Conservation (phyloP, 37 sponge, comb jelly and placozoan genomes). For the Agelas oroides region DNA sequence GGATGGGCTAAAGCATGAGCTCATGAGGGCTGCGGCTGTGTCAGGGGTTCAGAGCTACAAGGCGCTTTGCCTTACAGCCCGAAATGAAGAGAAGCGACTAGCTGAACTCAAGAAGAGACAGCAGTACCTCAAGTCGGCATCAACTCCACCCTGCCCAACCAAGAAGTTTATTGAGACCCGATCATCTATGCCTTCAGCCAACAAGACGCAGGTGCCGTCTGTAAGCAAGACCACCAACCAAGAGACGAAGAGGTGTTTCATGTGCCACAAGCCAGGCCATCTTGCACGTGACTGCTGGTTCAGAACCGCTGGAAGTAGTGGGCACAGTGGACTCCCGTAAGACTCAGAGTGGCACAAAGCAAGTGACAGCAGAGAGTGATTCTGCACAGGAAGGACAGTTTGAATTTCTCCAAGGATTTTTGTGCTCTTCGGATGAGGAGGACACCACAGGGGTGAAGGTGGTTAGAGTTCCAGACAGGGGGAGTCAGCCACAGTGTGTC, state of each 20-base stretch:
- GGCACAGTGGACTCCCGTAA: too few relatives aligned
- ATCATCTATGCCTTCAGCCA: neutral
- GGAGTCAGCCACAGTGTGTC: slow-evolving; percentile 46
- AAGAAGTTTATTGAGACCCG: neutral
- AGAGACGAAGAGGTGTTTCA: slow-evolving; percentile 31
- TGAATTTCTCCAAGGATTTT: too few relatives aligned
- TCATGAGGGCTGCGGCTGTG: slow-evolving; percentile 50
- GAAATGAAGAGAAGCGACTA: slow-evolving; percentile 47
- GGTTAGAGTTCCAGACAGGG: slow-evolving; percentile 9
- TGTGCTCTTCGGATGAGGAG: neutral
- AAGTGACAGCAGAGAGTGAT: too few relatives aligned
- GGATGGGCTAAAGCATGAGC: slow-evolving; percentile 47
- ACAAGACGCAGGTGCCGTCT: neutral
- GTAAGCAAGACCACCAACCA: neutral
- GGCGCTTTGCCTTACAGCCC: slow-evolving; percentile 52
- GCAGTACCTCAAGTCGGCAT: slow-evolving; percentile 12
- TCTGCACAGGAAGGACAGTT: too few relatives aligned
- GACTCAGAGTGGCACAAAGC: too few relatives aligned
- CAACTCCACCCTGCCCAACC: neutral
- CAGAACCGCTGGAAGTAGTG: neutral
- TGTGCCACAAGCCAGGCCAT: slow-evolving; percentile 32
- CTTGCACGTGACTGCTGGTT: slow-evolving; percentile 20
- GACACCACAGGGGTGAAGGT: too few relatives aligned
- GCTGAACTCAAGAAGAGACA: slow-evolving; percentile 16
- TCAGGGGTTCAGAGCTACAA: slow-evolving; percentile 46